phyloP scores from a whole-genome alignment of 1,140 invertebrate species.

The Zaprionus davidi region DNA sequence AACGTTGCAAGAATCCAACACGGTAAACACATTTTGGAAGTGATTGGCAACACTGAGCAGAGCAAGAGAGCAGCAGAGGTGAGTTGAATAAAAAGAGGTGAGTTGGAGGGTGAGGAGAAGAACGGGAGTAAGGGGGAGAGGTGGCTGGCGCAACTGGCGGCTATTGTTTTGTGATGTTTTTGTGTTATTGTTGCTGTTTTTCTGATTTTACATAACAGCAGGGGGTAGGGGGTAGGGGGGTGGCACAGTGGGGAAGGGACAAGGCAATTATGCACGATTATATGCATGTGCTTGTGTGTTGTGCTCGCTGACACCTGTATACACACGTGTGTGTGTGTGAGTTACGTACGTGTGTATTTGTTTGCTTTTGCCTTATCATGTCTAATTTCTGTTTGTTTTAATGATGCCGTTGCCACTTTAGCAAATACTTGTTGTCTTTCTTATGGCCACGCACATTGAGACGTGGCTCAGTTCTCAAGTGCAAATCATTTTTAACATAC shows the following conservation, averaged over 20 bases:
- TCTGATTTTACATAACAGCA: conserved; percentile 42
- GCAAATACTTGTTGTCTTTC: conserved; percentile 30
- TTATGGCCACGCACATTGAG: conserved; percentile 8
- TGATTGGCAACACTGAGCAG: conserved; percentile 28
- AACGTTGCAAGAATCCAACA: conserved; percentile 50
- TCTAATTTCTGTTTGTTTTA: conserved; percentile 29
- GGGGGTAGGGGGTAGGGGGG: not conserved
- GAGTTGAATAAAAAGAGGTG: not conserved
- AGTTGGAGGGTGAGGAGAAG: not conserved
- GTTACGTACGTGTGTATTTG: not conserved
- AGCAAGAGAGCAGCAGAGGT: conserved; percentile 10
- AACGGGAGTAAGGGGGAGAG: not conserved
- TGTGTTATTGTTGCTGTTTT: conserved; percentile 28
- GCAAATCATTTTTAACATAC: conserved; percentile 48
- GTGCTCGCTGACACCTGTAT: conserved; percentile 4
- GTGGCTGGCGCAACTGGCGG: conserved; percentile 32
- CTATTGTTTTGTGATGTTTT: conserved; percentile 39
- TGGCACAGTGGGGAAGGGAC: not conserved
- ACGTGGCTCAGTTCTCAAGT: conserved; percentile 46
- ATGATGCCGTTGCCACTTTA: conserved; percentile 37
- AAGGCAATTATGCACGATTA: conserved; percentile 18
- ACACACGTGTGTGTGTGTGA: not conserved
- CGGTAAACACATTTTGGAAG: conserved; percentile 56
- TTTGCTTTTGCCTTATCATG: conserved; percentile 9
- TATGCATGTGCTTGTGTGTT: not conserved